phyloP scores from a whole-genome alignment of 2,113 vertebrate genomes.

The Takifugu bimaculatus region DNA sequence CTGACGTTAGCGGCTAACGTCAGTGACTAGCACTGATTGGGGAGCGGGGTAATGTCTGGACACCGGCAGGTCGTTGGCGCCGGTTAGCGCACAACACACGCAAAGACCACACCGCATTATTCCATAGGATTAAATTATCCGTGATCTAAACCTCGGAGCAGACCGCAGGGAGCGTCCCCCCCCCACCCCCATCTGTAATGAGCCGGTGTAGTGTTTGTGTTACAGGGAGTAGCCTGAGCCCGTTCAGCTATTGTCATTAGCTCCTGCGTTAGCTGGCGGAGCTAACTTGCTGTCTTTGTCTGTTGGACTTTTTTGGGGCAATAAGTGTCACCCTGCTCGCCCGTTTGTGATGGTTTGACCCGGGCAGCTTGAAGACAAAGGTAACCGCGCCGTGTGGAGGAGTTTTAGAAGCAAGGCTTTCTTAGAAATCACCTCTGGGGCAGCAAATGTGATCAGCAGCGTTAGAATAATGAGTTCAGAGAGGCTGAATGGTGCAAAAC shows the following conservation, averaged over 20 bases:
- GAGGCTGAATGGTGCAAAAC: conserved; percentile 11
- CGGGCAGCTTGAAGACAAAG: background rate
- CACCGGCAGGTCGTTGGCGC: conserved; percentile 38
- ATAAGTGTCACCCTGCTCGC: conserved; percentile 14
- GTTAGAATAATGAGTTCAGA: conserved; percentile 8
- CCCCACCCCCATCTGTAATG: background rate
- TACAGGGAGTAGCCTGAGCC: conserved; percentile 64
- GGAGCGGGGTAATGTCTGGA: conserved; percentile 55
- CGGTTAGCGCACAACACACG: conserved; percentile 30
- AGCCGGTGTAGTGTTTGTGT: conserved; percentile 2
- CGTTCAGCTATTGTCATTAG: conserved; percentile 68
- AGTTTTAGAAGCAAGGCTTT: conserved; percentile 20
- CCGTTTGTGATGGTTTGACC: background rate
- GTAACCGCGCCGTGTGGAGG: background rate
- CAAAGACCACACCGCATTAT: background rate
- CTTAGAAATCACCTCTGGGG: conserved; percentile 18
- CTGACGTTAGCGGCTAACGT: conserved; percentile 60
- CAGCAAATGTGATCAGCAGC: conserved; percentile 24
- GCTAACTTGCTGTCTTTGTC: conserved; percentile 69
- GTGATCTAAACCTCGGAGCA: background rate
- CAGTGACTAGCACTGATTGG: conserved; percentile 67
- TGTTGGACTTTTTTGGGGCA: conserved; percentile 44
- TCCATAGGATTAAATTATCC: background rate
- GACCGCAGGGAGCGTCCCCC: background rate
- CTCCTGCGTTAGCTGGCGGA: conserved; percentile 51